These are phyloP conservation scores for Sebastes fasciatus DNA, from an alignment of 2,113 vertebrate genomes.

Conservation along the genomic window DNA sequence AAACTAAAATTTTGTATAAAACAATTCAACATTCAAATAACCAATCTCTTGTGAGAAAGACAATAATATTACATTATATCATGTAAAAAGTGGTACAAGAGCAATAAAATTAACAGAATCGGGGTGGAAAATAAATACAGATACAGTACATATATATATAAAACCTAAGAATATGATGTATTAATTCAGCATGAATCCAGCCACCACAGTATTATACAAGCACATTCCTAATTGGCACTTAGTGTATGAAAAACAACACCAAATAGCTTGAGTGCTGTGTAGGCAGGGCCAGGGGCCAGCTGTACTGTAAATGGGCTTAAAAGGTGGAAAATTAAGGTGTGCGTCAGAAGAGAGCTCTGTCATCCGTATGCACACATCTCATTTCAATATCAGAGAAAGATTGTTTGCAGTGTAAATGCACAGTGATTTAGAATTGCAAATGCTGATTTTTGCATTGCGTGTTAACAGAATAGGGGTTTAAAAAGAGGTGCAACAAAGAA, in stretches of 20 bases:
- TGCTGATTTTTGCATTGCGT: slow-evolving; percentile 3
- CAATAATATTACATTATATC: background rate
- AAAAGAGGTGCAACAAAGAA: slow-evolving; percentile 16
- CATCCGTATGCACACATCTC: slow-evolving; percentile 7
- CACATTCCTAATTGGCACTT: slow-evolving; percentile 57
- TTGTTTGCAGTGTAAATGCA: slow-evolving; percentile 22
- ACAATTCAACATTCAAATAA: background rate
- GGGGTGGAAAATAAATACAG: background rate
- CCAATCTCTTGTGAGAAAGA: background rate
- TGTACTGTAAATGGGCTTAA: slow-evolving; percentile 56
- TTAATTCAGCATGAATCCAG: slow-evolving; percentile 3
- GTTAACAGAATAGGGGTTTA: slow-evolving; percentile 12
- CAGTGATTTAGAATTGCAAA: slow-evolving; percentile 45
- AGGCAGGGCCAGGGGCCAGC: slow-evolving; percentile 60
- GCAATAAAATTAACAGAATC: background rate
- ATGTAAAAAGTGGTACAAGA: background rate
- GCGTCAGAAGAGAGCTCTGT: slow-evolving; percentile 28
- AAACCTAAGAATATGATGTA: background rate
- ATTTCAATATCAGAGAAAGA: slow-evolving; percentile 16
- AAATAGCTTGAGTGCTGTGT: slow-evolving; percentile 65
- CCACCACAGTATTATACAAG: slow-evolving; percentile 30
- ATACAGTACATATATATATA: background rate
- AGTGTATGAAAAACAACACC: slow-evolving; percentile 67
- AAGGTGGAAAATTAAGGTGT: slow-evolving; percentile 54
- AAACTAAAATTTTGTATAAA: background rate